Conservation (phyloP, 2,888 invertebrate genomes). For the Diarsia brunnea region DNA sequence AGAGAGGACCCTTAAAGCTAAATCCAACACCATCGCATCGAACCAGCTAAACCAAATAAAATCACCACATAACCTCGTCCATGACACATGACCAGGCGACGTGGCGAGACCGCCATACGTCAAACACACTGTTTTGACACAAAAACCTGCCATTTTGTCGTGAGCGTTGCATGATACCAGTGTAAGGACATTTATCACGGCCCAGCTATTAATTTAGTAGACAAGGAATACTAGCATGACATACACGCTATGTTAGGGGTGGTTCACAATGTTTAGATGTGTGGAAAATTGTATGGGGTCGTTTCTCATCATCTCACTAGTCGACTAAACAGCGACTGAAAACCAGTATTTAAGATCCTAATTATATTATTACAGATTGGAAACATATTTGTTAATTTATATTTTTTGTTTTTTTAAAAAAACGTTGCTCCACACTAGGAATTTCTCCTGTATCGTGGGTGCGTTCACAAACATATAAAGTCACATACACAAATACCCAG, state of each 20-base stretch:
- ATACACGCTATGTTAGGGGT: slow-evolving; percentile 63
- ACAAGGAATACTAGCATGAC: slow-evolving; percentile 58
- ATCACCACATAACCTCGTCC: slow-evolving; percentile 18
- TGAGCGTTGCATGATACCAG: slow-evolving; percentile 65
- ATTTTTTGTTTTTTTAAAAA: no score
- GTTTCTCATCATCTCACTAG: background rate
- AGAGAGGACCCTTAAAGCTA: no score
- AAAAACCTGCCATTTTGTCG: slow-evolving; percentile 47
- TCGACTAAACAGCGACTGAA: background rate
- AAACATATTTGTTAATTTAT: no score
- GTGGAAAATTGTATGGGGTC: background rate
- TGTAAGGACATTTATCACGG: slow-evolving; percentile 70
- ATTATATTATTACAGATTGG: no score
- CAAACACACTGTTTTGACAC: slow-evolving; percentile 59
- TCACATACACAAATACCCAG: no score
- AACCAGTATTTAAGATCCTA: background rate
- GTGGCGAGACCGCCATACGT: slow-evolving; percentile 51
- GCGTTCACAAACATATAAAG: no score
- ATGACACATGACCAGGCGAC: slow-evolving; percentile 42
- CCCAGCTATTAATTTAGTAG: slow-evolving; percentile 71
- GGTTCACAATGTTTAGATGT: slow-evolving; percentile 8
- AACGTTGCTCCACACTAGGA: no score
- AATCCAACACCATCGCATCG: slow-evolving; percentile 4
- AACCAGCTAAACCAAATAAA: slow-evolving; percentile 29
- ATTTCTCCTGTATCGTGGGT: no score